Evolutionary conservation across 2,888 invertebrate genomes (phyloP), one percentile per base, ranked within the genome.

Genomic region (Globia sparganii): DNA sequence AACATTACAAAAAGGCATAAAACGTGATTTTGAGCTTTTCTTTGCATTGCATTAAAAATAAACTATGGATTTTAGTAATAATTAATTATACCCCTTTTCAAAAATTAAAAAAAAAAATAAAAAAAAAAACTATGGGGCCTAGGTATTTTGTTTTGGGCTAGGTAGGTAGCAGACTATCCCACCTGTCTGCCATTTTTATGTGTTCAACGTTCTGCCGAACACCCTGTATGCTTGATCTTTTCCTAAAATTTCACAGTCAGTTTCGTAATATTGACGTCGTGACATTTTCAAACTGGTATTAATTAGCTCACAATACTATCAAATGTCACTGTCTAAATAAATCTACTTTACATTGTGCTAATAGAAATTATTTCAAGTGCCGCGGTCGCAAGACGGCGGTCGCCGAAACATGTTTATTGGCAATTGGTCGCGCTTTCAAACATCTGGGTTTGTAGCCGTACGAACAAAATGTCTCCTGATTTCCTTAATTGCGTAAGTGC

Each of bases 391-490:
- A 68, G 31, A 68, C 66, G 15, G 40, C 21, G 67, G 34, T 59
- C 58, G 53, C 40, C 34, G 49, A 71, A 81, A 86, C 82, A 82
- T 87, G 78, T 86, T 80, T 72, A 72, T 78, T 77, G 74, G 74
- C 75, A 56, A 86, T 88, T 88, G 77, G 85, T 72, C 66, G 68
- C 85, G 77, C 86, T 86, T 87, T 88, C 75, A 43, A 82, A 75
- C 88, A 88, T 84, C 79, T 84, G 78, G 61, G 49, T 31, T 56
- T 69, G 73, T 61, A 15, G 66, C 69, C 31, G 53, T 72, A 66
- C 72, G 31, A 62, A 62, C 34, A 37, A 78, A 84, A 67, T 80
- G 87, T 88, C 85, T 84, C 85, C 75, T 68, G 66, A 75, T 81
- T 81, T 85, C 37, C 53, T 82, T 84, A 82, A 82, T 87, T 87